Evolutionary conservation across 2,113 vertebrate species (phyloP), one percentile per base, ranked within the genome.

Genomic region (Aramus guarauna): DNA sequence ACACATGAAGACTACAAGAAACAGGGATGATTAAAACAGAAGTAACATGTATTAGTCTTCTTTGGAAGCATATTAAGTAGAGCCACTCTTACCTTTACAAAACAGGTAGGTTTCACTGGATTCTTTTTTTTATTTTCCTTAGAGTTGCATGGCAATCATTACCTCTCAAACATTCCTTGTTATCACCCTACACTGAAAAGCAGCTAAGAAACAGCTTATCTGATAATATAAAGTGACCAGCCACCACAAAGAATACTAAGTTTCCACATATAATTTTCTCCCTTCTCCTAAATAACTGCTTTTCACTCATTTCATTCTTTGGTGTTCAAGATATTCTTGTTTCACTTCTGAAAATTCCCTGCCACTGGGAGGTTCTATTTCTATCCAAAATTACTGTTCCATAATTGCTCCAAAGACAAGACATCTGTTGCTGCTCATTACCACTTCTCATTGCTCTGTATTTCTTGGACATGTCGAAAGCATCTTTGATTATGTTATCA

Each of bases 341-440:
- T 87, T 96, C 71, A 69, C 88, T 97, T 94, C 78, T 88, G 83
- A 60, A 93, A 96, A 91, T 41, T 73, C 85, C 90, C 92, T 6
- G 22, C 91, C 30, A 34, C 71, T 95, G 83, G 59, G 79, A 97
- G 63, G 85, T 96, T 92, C 88, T 97, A 95, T 94, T 98, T 96
- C 97, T 90, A 84, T 73, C 92, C 94, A 66, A 84, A 96, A 97
- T 96, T 97, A 97, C 92, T 87, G 84, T 85, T 97, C 72, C 63
- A 53, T 62, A 91, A 88, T 62, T 86, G 86, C 73, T 80, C 84
- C 90, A 95, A 96, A 95, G 95, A 96, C 45, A 82, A 50, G 36
- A 96, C 96, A 97, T 91, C 97, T 97, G 93, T 87, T 96, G 55
- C 88, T 84, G 53, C 95, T 97, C 92, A 96, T 96, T 97, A 97